Percentiles rank a stretch among this genome's conserved stretches.
Conservation (phyloP, 2,888 invertebrate species). For the Dryococelus australis region DNA sequence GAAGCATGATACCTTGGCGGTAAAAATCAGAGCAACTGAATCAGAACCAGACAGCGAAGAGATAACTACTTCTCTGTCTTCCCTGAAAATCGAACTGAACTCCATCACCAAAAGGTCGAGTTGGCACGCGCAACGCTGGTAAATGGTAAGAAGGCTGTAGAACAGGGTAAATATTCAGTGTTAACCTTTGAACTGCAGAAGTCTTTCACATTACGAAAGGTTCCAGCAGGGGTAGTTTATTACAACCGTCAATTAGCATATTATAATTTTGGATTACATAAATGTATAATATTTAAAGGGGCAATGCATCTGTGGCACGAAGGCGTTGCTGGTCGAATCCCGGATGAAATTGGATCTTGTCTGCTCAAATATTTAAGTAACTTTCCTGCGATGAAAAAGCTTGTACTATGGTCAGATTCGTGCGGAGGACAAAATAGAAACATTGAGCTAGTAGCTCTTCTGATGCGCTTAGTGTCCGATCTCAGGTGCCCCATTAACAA, state of each 20-base stretch:
- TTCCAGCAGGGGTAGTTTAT: slow-evolving; percentile 22
- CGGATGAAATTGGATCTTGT: slow-evolving; percentile 24
- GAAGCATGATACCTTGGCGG: background rate
- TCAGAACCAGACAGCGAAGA: background rate
- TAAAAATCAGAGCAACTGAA: background rate
- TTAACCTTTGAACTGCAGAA: slow-evolving; percentile 23
- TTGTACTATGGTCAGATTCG: slow-evolving; percentile 20
- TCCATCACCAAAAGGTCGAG: no score
- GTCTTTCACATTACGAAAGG: background rate
- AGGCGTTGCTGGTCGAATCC: background rate
- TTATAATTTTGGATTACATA: slow-evolving; percentile 17
- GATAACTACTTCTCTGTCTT: background rate
- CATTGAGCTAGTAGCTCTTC: background rate
- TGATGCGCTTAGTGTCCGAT: background rate
- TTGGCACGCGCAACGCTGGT: background rate
- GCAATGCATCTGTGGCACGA: slow-evolving; percentile 24
- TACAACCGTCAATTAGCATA: slow-evolving; percentile 16
- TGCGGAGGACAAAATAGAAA: slow-evolving; percentile 1
- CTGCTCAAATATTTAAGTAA: slow-evolving; percentile 11
- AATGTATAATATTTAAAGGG: background rate
- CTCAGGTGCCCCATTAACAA: background rate
- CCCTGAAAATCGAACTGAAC: background rate
- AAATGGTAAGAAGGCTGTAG: slow-evolving; percentile 4
- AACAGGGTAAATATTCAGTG: slow-evolving; percentile 13
- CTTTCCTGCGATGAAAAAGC: background rate